Evolutionary conservation across 2,888 invertebrate genomes (phyloP), one percentile per base, ranked within the genome.

Genomic region (Erannis defoliaria): DNA sequence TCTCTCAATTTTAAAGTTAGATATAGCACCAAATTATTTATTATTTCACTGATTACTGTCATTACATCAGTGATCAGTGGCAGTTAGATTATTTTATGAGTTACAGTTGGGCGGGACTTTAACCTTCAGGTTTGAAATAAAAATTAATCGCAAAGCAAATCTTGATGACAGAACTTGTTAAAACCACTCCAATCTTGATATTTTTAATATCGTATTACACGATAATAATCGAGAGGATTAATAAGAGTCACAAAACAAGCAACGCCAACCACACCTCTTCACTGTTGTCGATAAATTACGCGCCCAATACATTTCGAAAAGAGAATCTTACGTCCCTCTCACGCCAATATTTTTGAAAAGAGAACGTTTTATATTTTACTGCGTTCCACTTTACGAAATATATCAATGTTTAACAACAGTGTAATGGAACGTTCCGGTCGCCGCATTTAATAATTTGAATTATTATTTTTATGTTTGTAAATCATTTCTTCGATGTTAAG

Each of bases 401-500:
- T 64, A 67, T 61, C 74, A 78, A 81, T 81, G 79, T 85, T 84
- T 82, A 80, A 81, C 80, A 78, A 82, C 81, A 82, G 67, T 75
- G 75, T 76, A 80, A 81, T 77, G 78, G 70, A 76, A 73, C 72
- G 64, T 65, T 76, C 66, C 74, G 69, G 73, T 74, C 75, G 74
- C 76, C 77, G 75, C 76, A 77, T 81, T 83, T 80, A 79, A 82
- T 80, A 75, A 82, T 82, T 80, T 82, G 78, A 82, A 78, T 72
- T 73, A 76, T 82, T 84, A 88, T 89, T 88, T 80, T 79, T 79
- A 76, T 81, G 81, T 77, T 79, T 76, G 84, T 87, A 88, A 88
- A 88, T 89, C 88, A 88, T 80, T 75, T 86, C 85, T 89, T 88
- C 88, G 82, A 85, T 86, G 88, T 85, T 86, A 82, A 81, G 83